phyloP scores from a whole-genome alignment of 1,140 invertebrate genomes.

The Choristoneura fumiferana region DNA sequence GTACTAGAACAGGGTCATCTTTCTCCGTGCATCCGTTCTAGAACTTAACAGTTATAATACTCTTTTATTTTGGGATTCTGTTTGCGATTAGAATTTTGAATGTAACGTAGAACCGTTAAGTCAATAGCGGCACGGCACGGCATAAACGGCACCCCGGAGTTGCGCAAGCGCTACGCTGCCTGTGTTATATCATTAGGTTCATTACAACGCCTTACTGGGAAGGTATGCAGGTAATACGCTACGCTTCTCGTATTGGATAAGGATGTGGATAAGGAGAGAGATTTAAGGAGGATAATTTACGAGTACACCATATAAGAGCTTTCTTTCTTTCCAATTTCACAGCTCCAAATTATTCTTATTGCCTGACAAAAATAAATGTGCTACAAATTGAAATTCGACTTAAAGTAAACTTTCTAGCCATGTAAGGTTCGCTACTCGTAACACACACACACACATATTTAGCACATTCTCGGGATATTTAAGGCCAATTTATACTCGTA shows the following conservation, averaged over 20 bases:
- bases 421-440: too few relatives aligned
- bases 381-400: too few relatives aligned
- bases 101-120: conserved; percentile 36
- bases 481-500: too few relatives aligned
- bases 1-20: neutral
- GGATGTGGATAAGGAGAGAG: too few relatives aligned
- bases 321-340: too few relatives aligned
- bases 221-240: conserved; percentile 3
- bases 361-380: too few relatives aligned
- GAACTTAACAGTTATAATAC: conserved; percentile 30
- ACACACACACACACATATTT: too few relatives aligned
- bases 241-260: conserved; percentile 2
- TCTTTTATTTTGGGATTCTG: conserved; percentile 20
- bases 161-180: conserved; percentile 13
- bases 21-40: neutral
- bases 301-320: too few relatives aligned
- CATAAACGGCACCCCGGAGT: conserved; percentile 25
- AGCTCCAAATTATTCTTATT: too few relatives aligned
- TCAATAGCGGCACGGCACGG: conserved; percentile 22
- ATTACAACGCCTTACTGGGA: conserved; percentile 23
- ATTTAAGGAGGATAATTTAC: too few relatives aligned
- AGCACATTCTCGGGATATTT: too few relatives aligned
- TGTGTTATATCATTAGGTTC: conserved; percentile 24
- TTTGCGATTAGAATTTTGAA: conserved; percentile 33
- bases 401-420: too few relatives aligned